A percentile compares a stretch with the other conserved stretches of the same genome.
phyloP scores from a whole-genome alignment of 2,888 invertebrate species.

The Amiota minor region DNA sequence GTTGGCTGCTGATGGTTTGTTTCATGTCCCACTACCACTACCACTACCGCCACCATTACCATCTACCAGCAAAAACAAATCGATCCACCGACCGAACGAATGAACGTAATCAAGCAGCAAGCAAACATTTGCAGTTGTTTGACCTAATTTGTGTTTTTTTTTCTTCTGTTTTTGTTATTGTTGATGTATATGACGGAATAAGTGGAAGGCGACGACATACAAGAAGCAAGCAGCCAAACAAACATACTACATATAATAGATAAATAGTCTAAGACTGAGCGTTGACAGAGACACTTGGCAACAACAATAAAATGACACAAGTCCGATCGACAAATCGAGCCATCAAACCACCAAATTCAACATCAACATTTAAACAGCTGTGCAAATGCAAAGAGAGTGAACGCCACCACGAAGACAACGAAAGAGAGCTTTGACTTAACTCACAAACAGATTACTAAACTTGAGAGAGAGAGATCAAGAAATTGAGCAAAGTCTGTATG shows the following conservation, averaged over 20 bases:
- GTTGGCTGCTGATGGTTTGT: too few relatives aligned
- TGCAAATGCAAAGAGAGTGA: conserved; percentile 48
- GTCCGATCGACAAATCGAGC: background rate
- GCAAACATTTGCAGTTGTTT: background rate
- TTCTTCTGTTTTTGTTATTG: background rate
- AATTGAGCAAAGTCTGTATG: conserved; percentile 1
- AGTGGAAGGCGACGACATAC: background rate
- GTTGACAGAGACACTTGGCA: too few relatives aligned
- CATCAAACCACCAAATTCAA: conserved; percentile 37
- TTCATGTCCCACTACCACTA: too few relatives aligned
- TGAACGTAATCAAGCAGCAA: too few relatives aligned
- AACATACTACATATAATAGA: background rate
- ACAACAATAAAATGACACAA: background rate
- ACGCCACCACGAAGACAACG: background rate
- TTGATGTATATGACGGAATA: background rate
- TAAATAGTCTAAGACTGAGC: too few relatives aligned
- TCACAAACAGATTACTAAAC: too few relatives aligned
- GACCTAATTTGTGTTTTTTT: background rate
- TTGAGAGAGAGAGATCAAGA: conserved; percentile 19
- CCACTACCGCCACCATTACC: too few relatives aligned
- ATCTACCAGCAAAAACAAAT: too few relatives aligned
- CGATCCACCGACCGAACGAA: too few relatives aligned
- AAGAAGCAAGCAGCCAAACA: background rate
- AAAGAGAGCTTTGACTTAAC: background rate
- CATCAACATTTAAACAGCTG: conserved; percentile 53